Base-by-base conservation (phyloP, 1,140 invertebrate species). In the Drosophila mojavensis region DNA sequence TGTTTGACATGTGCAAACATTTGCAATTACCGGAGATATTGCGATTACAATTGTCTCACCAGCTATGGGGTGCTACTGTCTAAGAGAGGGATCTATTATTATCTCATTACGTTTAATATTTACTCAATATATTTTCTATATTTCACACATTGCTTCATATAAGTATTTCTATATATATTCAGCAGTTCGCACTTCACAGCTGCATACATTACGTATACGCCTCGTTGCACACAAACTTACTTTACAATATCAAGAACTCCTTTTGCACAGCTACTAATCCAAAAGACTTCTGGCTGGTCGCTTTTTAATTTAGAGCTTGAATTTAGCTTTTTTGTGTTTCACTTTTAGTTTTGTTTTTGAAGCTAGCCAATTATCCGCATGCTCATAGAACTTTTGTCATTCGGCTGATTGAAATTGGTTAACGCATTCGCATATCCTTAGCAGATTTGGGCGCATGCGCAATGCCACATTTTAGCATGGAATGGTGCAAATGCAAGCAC, bases 251-350 rank as follows among this genome's bases (percentile, higher is more conserved):
- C 1, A 53, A 43, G 36, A 39, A 39, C 0, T 43, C 36, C 11
- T 13, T 33, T 30, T 20, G 10, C 26, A 20, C 43, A 36, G 54
- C 79, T 51, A 65, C 61, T 82, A 79, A 79, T 85, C 82, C 82
- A 69, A 69, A 39, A 54, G 4, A 17, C 7, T 26, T 24, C 6
- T 4, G 4, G n/a, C 10, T 66, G 39, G 7, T 17, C 20, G 13
- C 17, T 1, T 39, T 41, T 26, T 51, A 13, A 10, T 39, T 50
- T 64, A 60, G n/a, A 39, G n/a, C 26, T 47, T 51, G 33, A 30
- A 39, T 47, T 47, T 30, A n/a, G 6, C 7, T 24, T 9, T 24
- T 48, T 47, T 41, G 69, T 53, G 36, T 24, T 33, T 56, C 26
- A 5, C 56, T 60, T 43, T 45, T 20, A 65, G n/a, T 59, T 59